Evolutionary conservation across 2,797 vertebrate species (phyloP).

Genomic region (Syngnathus acus): DNA sequence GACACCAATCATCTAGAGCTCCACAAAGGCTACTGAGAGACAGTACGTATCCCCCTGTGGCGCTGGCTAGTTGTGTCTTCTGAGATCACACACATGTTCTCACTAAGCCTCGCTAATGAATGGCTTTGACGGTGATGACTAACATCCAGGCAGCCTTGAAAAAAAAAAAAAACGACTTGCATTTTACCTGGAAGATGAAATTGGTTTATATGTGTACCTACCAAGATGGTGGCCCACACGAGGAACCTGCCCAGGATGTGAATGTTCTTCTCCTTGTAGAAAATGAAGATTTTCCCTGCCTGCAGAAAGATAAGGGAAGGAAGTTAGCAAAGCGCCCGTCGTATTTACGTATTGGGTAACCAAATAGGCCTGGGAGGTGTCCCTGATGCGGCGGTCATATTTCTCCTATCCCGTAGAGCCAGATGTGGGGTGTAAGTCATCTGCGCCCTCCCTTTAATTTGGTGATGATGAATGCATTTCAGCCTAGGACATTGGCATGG

Average conservation of each 20-base stretch:
- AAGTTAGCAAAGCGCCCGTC: slow-evolving; percentile 32
- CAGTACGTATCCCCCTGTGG: slow-evolving; percentile 45
- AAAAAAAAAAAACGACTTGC: slow-evolving; percentile 25
- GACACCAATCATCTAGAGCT: neutral
- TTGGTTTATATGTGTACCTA: slow-evolving; percentile 42
- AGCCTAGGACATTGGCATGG: slow-evolving; percentile 66
- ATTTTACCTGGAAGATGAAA: slow-evolving; percentile 36
- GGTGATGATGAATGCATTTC: slow-evolving; percentile 75
- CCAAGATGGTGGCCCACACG: slow-evolving; percentile 74
- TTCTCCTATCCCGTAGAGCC: slow-evolving; percentile 50
- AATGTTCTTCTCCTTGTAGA: slow-evolving; percentile 58
- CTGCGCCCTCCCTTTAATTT: slow-evolving; percentile 70
- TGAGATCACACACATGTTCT: slow-evolving; percentile 45
- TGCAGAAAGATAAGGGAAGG: slow-evolving; percentile 45
- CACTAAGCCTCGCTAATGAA: slow-evolving; percentile 47
- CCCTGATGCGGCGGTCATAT: slow-evolving; percentile 58
- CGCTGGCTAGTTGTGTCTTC: slow-evolving; percentile 47
- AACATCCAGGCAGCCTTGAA: slow-evolving; percentile 31
- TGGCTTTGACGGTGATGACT: slow-evolving; percentile 33
- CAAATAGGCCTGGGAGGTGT: slow-evolving; percentile 58
- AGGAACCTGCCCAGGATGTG: slow-evolving; percentile 73
- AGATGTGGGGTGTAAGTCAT: slow-evolving; percentile 64
- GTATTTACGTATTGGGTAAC: slow-evolving; percentile 37
- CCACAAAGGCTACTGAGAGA: slow-evolving; percentile 48
- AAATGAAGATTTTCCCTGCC: slow-evolving; percentile 74